Conservation (phyloP, 1,140 invertebrate species). For the Drosophila orosa region DNA sequence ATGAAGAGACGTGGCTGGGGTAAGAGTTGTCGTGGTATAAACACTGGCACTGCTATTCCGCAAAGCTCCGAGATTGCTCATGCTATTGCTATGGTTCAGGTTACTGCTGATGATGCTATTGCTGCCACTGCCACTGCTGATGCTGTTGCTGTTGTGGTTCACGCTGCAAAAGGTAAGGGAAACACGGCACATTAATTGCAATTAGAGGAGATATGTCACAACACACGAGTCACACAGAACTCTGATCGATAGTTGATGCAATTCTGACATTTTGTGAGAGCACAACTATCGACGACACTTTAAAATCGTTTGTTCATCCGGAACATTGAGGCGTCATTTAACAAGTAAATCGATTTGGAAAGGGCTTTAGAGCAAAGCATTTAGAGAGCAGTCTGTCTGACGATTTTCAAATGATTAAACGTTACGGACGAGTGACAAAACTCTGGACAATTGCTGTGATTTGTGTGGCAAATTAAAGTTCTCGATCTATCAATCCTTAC, state of each 20-base stretch:
- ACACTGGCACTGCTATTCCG: conserved; percentile 26
- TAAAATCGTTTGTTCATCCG: not conserved
- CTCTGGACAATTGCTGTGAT: not conserved
- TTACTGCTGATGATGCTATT: conserved; percentile 24
- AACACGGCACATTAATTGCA: not conserved
- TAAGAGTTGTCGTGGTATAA: conserved; percentile 22
- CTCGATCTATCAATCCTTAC: too few relatives aligned
- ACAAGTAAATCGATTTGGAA: conserved; percentile 20
- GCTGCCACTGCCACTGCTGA: conserved; percentile 15
- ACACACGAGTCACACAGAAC: not conserved
- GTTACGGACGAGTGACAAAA: not conserved
- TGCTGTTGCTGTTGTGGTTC: conserved; percentile 24
- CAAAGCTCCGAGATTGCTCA: conserved; percentile 33
- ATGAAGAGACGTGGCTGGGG: conserved; percentile 26
- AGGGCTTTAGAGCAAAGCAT: not conserved
- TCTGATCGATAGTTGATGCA: conserved; percentile 12
- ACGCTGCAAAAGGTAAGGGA: conserved; percentile 24
- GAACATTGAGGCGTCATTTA: conserved; percentile 1
- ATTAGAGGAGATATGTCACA: conserved; percentile 9
- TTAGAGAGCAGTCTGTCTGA: not conserved
- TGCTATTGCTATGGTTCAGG: conserved; percentile 29
- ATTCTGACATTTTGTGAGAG: conserved; percentile 20
- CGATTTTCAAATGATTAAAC: conserved; percentile 1
- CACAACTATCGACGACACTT: conserved; percentile 16
- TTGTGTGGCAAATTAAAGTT: not conserved